Evolutionary conservation across 2,797 vertebrate species (phyloP), one percentile per base, ranked within the genome.

Genomic region (Manis pentadactyla): DNA sequence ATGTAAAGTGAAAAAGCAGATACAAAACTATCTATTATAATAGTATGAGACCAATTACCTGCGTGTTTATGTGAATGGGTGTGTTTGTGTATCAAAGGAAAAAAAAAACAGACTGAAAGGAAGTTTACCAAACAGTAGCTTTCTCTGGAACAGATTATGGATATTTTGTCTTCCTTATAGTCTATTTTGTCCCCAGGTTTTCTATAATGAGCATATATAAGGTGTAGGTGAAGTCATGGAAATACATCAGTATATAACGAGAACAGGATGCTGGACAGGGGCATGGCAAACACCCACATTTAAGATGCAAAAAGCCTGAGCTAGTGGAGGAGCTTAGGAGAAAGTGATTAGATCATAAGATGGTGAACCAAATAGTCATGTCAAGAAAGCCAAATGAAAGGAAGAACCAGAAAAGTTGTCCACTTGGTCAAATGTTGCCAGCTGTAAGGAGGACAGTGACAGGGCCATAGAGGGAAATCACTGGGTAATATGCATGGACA

Each of bases 81-180:
- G 3, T 78, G 8, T 53, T 3, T 64, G 81, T 53, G 25, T 87
- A 61, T 59, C 29, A 77, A 55, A 91, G 46, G 12, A 11, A 7
- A 31, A 81, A 69, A 85, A 66, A 87, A 87, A 91, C 78, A 64
- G 63, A 49, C 55, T 63, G 7, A 87, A 90, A 90, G 31, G 27
- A 69, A 91, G 69, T 91, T 94, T 0, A 64, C 18, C 71, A 93
- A 84, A 93, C n/a, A 51, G 29, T 34, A 93, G 57, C 78, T 94
- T 39, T 87, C 69, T 55, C 63, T 86, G 53, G 78, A 77, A 88
- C 7, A 90, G 78, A 71, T 59, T 94, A 37, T 89, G 55, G 73
- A 86, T 94, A 94, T 77, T 93, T 84, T 81, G 15, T 75, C 23
- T 91, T 83, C 77, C 87, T 83, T 84, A 55, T 79, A 34, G 90